phyloP scores from a whole-genome alignment of 2,113 vertebrate genomes.

The Rhinogobius similis region DNA sequence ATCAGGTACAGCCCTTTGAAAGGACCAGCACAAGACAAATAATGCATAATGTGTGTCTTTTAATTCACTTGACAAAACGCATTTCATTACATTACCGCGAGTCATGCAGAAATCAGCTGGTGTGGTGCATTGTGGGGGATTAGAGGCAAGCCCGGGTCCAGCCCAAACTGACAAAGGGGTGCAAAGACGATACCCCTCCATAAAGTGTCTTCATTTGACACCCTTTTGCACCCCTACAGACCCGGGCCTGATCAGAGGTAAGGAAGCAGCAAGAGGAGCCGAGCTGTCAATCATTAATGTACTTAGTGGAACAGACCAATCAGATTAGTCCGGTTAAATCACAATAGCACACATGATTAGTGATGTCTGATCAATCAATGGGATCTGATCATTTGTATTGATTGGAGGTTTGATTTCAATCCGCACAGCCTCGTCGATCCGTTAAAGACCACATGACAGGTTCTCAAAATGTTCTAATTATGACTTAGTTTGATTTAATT shows the following conservation, averaged over 20 bases:
- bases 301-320: conserved; percentile 57
- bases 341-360: conserved; percentile 3
- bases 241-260: too few relatives aligned
- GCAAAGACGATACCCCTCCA: too few relatives aligned
- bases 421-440: conserved; percentile 34
- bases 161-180: too few relatives aligned
- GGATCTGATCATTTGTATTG: conserved; percentile 17
- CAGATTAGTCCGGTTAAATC: conserved; percentile 50
- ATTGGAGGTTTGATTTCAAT: conserved; percentile 10
- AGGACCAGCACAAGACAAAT: too few relatives aligned
- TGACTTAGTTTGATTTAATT: too few relatives aligned
- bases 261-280: conserved; percentile 97
- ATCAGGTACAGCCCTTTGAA: too few relatives aligned
- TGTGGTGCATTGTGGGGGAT: background rate
- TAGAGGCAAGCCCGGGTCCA: conserved; percentile 89
- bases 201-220: too few relatives aligned
- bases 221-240: too few relatives aligned
- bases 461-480: too few relatives aligned
- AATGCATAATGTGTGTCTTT: too few relatives aligned
- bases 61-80: background rate
- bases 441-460: too few relatives aligned
- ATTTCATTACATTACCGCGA: background rate
- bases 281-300: conserved; percentile 82
- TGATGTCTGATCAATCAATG: conserved; percentile 24
- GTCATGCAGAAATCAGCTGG: conserved; percentile 3